These are phyloP conservation scores for Miichthys miiuy DNA, from an alignment of 2,797 vertebrate species.

Conservation along the genomic window DNA sequence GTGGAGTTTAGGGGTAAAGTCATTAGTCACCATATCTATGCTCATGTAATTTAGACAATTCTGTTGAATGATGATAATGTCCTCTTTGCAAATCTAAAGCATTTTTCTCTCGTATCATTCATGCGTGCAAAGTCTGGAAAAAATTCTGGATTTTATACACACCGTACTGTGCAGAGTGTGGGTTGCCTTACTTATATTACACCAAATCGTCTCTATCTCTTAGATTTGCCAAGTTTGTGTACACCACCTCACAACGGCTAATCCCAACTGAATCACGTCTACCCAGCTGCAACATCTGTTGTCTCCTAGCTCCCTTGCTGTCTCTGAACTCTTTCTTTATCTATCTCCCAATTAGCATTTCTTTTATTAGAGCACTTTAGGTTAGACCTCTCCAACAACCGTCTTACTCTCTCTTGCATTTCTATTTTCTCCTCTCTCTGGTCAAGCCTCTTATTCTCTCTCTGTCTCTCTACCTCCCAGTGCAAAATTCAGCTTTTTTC, in stretches of 20 bases:
- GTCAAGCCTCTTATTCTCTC: slow-evolving; percentile 32
- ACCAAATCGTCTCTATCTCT: neutral
- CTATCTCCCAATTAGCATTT: slow-evolving; percentile 56
- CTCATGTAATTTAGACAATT: no score
- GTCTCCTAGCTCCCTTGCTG: slow-evolving; percentile 2
- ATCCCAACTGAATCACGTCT: slow-evolving; percentile 21
- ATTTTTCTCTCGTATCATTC: neutral
- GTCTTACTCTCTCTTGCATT: slow-evolving; percentile 4
- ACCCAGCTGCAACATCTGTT: slow-evolving; percentile 29
- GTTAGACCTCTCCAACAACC: slow-evolving; percentile 32
- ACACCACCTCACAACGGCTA: neutral
- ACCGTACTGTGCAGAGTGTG: neutral
- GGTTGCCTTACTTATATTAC: neutral
- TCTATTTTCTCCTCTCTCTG: slow-evolving; percentile 30
- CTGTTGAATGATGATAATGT: no score
- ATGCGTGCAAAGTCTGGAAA: neutral
- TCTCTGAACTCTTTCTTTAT: slow-evolving; percentile 29
- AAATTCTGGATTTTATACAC: neutral
- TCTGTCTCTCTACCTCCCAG: slow-evolving; percentile 13
- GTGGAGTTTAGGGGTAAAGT: no score
- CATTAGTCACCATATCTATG: no score
- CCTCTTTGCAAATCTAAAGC: no score
- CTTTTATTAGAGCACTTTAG: slow-evolving; percentile 55
- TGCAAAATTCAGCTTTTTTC: slow-evolving; percentile 52
- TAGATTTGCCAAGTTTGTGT: slow-evolving; percentile 9